phyloP scores from a whole-genome alignment of 2,113 vertebrate genomes.

The Halcyon senegalensis region DNA sequence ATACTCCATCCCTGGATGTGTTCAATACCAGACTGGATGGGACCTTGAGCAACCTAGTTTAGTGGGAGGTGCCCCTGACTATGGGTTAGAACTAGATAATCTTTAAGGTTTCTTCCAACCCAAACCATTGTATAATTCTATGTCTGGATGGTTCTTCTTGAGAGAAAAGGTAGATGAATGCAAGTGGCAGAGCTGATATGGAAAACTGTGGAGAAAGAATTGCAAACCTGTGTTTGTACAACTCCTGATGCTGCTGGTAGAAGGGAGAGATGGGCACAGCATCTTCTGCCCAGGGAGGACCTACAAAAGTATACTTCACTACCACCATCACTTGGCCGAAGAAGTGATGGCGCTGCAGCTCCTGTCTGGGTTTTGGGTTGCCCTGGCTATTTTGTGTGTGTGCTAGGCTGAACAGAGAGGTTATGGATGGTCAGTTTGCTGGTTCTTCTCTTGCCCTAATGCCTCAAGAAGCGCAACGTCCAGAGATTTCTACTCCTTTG shows the following conservation, averaged over 20 bases:
- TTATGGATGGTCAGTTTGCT: not conserved
- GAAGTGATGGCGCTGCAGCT: rapidly evolving
- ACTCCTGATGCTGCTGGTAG: not conserved
- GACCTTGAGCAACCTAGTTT: too few relatives aligned
- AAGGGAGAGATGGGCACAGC: not conserved
- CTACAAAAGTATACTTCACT: not conserved
- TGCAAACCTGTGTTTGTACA: not conserved
- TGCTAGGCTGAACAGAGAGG: not conserved
- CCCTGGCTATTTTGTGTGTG: not conserved
- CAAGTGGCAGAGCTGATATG: not conserved
- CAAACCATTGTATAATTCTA: too few relatives aligned
- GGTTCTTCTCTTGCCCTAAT: not conserved
- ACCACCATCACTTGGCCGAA: not conserved
- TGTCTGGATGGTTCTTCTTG: not conserved
- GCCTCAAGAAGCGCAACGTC: not conserved
- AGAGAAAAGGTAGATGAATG: not conserved
- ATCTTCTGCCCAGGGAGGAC: not conserved
- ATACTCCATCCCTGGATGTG: too few relatives aligned
- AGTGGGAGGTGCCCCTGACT: too few relatives aligned
- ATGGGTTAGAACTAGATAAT: too few relatives aligned
- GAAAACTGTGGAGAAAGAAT: not conserved
- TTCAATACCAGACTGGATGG: too few relatives aligned
- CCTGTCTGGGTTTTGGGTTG: not conserved
- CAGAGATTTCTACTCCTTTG: not conserved
- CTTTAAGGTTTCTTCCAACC: too few relatives aligned